Conservation (phyloP, 2,113 vertebrate species). For the Butorides virescens region DNA sequence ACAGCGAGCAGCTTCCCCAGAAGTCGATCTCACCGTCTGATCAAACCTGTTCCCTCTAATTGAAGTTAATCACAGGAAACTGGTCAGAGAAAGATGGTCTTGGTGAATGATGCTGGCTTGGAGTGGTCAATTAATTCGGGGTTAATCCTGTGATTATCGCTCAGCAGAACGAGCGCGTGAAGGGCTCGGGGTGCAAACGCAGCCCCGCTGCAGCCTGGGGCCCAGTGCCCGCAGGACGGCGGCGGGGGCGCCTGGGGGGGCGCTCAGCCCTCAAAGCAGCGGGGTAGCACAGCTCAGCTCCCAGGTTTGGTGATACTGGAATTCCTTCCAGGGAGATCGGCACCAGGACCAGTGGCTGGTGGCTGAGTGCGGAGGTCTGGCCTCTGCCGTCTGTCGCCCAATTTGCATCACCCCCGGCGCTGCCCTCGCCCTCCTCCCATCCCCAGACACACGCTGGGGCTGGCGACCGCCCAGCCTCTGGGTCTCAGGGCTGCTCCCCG, state of each 20-base stretch:
- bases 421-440: not conserved
- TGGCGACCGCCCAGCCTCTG: fast-evolving
- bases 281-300: not conserved
- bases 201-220: not conserved
- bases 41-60: not conserved
- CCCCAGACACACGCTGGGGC: not conserved
- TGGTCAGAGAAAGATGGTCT: not conserved
- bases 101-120: fast-evolving
- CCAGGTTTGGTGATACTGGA: not conserved
- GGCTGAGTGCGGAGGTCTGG: not conserved
- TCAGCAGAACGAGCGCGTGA: not conserved
- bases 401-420: not conserved
- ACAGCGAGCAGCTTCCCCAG: not conserved
- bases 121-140: not conserved
- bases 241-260: not conserved
- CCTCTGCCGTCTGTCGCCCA: not conserved
- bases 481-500: not conserved
- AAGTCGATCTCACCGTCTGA: not conserved
- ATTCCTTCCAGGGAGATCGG: not conserved
- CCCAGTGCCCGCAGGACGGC: fast-evolving
- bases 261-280: not conserved
- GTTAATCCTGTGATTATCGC: not conserved
- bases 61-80: not conserved
- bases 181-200: not conserved
- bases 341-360: not conserved